Conservation (phyloP, 1,140 invertebrate genomes). For the Leptoteleia sp. region DNA sequence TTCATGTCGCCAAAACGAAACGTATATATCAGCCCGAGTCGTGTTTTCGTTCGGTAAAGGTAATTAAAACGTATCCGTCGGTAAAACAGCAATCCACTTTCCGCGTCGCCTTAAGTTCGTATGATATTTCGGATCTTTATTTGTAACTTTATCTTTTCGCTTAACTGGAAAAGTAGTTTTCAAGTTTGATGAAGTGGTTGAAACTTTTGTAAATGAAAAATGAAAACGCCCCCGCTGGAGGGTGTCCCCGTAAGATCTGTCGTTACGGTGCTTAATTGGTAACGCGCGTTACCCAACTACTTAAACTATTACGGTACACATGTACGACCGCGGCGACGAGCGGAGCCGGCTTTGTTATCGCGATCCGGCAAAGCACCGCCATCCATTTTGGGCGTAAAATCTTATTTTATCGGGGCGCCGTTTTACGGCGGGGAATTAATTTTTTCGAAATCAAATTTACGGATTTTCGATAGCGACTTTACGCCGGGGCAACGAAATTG, state of each 20-base stretch:
- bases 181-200: constrained; percentile 32
- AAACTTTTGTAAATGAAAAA: constrained; percentile 32
- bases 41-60: background rate
- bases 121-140: background rate
- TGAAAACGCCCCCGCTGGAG: constrained; percentile 22
- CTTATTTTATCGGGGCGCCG: constrained; percentile 21
- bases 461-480: constrained; percentile 18
- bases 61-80: background rate
- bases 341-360: constrained; percentile 12
- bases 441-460: constrained; percentile 30
- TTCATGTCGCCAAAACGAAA: no score
- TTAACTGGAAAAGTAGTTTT: constrained; percentile 25
- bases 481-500: background rate
- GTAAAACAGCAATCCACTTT: constrained; percentile 4
- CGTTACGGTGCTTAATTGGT: constrained; percentile 44
- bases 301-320: constrained; percentile 43
- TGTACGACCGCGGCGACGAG: constrained; percentile 6
- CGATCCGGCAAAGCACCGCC: background rate
- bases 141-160: constrained; percentile 16
- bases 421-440: constrained; percentile 32
- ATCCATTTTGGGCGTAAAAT: constrained; percentile 15
- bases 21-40: no score
- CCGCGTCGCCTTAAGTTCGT: background rate
- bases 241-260: constrained; percentile 10
- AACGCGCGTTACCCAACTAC: constrained; percentile 37